Evolutionary conservation across 2,113 vertebrate species (phyloP).

Genomic region (Motacilla alba): DNA sequence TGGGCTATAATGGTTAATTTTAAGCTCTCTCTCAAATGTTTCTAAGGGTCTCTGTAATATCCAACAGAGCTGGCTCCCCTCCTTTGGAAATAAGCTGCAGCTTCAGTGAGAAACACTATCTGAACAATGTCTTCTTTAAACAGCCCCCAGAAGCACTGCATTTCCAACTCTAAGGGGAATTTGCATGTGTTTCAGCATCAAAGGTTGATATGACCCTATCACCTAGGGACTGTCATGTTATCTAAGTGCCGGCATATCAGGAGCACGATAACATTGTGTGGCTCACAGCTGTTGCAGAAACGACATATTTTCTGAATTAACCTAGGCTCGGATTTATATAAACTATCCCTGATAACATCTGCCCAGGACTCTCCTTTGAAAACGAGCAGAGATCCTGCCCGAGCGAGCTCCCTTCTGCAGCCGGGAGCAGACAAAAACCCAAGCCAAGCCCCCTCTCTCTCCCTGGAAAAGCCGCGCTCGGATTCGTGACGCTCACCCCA

Average conservation of each 20-base stretch:
- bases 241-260: conserved; percentile 40
- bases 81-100: conserved; percentile 9
- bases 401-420: neutral
- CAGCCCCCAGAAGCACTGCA: neutral
- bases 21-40: conserved; percentile 1
- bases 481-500: neutral
- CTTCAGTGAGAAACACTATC: neutral
- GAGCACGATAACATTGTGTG: conserved; percentile 51
- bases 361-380: conserved; percentile 17
- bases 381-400: neutral
- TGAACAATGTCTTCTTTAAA: conserved; percentile 41
- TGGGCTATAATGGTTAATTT: conserved; percentile 10
- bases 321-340: conserved; percentile 17
- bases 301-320: conserved; percentile 51
- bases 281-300: conserved; percentile 20
- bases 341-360: conserved; percentile 47
- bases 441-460: neutral
- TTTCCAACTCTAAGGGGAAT: conserved; percentile 50
- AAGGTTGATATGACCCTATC: conserved; percentile 27
- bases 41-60: conserved; percentile 6
- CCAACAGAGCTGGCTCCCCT: conserved; percentile 13
- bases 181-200: conserved; percentile 51
- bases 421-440: neutral
- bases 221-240: conserved; percentile 45
- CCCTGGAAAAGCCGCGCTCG: neutral